Evolutionary conservation across 2,888 invertebrate species (phyloP).

Genomic region (Synergus gifuensis): DNA sequence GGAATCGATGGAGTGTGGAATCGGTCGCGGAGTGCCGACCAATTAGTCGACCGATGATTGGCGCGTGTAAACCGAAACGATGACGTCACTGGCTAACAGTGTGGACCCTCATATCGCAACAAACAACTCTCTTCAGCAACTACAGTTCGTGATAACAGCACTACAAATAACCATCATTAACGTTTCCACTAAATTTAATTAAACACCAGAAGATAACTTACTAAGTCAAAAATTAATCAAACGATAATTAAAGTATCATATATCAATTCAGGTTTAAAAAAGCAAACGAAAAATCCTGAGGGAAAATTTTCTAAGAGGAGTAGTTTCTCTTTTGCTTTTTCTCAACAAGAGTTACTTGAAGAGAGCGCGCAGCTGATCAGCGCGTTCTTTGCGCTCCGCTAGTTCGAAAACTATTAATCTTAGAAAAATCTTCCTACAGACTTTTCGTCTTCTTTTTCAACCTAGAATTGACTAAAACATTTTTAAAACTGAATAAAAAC

Average conservation of each 20-base stretch:
- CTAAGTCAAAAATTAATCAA: background rate
- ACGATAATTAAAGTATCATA: background rate
- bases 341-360: too few species aligned
- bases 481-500: too few species aligned
- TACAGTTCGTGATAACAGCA: background rate
- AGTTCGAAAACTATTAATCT: background rate
- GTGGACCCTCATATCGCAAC: conserved; percentile 44
- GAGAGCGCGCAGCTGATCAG: background rate
- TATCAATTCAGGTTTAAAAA: background rate
- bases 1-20: conserved; percentile 66
- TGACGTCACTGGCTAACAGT: conserved; percentile 71
- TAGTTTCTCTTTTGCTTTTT: too few species aligned
- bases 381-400: background rate
- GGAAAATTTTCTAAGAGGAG: background rate
- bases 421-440: too few species aligned
- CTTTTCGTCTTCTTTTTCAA: too few species aligned
- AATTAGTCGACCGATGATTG: conserved; percentile 76
- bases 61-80: conserved; percentile 74
- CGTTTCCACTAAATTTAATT: background rate
- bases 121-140: conserved; percentile 43
- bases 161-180: background rate
- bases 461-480: too few species aligned
- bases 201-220: background rate
- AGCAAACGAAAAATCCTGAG: background rate
- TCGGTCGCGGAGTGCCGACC: conserved; percentile 72